phyloP scores from a whole-genome alignment of 2,888 invertebrate species.

The Epiblema foenella region DNA sequence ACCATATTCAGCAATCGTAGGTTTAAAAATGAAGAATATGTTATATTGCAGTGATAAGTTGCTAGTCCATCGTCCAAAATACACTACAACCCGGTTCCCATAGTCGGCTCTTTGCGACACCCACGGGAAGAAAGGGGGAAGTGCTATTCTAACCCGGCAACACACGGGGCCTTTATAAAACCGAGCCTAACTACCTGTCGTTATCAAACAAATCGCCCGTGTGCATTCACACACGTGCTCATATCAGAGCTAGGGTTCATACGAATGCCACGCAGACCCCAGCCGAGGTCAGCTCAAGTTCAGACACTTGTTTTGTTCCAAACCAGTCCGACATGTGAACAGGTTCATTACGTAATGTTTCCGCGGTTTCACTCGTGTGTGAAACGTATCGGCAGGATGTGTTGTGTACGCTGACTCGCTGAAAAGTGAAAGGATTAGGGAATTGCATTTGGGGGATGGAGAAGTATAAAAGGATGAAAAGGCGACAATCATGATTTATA shows the following conservation, averaged over 20 bases:
- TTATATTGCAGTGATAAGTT: too few relatives aligned
- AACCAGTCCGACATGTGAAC: slow-evolving; percentile 45
- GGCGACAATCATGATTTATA: too few relatives aligned
- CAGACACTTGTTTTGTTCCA: slow-evolving; percentile 46
- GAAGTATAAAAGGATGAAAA: neutral
- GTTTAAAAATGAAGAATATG: too few relatives aligned
- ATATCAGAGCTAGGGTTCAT: slow-evolving; percentile 41
- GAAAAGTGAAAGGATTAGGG: slow-evolving; percentile 24
- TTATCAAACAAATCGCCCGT: slow-evolving; percentile 15
- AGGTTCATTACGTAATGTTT: slow-evolving; percentile 42
- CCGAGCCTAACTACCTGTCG: too few relatives aligned
- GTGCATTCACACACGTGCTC: slow-evolving; percentile 43
- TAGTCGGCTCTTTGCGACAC: too few relatives aligned
- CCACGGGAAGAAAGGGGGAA: too few relatives aligned
- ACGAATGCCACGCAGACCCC: slow-evolving; percentile 43
- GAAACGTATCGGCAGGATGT: slow-evolving; percentile 31
- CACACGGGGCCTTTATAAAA: too few relatives aligned
- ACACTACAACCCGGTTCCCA: too few relatives aligned
- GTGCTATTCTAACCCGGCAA: too few relatives aligned
- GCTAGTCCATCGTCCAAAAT: too few relatives aligned
- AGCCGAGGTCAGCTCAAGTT: slow-evolving; percentile 49
- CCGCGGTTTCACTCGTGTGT: slow-evolving; percentile 45
- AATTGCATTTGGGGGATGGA: neutral
- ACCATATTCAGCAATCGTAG: too few relatives aligned
- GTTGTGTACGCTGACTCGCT: slow-evolving; percentile 9